These are phyloP conservation scores for Leuctra nigra DNA, from an alignment of 2,888 invertebrate genomes.

Conservation along the genomic window DNA sequence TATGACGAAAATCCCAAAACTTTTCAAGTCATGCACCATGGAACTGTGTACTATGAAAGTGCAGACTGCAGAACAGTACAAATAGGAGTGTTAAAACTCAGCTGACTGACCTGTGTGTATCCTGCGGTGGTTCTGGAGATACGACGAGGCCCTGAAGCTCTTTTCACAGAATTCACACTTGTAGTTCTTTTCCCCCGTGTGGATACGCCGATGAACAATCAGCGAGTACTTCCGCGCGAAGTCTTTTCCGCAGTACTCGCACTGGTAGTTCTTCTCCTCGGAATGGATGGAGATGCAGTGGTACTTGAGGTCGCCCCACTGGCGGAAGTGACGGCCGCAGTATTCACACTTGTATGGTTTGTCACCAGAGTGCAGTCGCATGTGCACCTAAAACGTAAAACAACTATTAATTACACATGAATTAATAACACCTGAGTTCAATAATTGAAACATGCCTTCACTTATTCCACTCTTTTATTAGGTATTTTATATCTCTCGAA, in stretches of 20 bases:
- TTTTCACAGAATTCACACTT: slow-evolving; percentile 79
- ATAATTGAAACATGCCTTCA: too few relatives aligned
- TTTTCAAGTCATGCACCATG: too few relatives aligned
- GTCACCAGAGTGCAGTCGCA: slow-evolving; percentile 74
- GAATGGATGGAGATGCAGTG: slow-evolving; percentile 79
- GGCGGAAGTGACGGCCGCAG: slow-evolving; percentile 73
- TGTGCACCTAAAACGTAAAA: slow-evolving; percentile 59
- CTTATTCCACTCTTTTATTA: too few relatives aligned
- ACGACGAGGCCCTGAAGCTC: slow-evolving; percentile 78
- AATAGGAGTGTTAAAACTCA: neutral
- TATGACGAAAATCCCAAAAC: too few relatives aligned
- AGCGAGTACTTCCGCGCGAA: slow-evolving; percentile 84
- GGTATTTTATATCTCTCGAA: too few relatives aligned
- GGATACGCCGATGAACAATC: slow-evolving; percentile 76
- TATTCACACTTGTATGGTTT: slow-evolving; percentile 76
- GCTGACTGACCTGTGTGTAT: slow-evolving; percentile 66
- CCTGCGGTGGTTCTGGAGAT: slow-evolving; percentile 73
- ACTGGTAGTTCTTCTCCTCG: slow-evolving; percentile 72
- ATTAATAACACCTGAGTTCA: too few relatives aligned
- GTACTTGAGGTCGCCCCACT: slow-evolving; percentile 85
- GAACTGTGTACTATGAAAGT: neutral
- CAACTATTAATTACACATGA: too few relatives aligned
- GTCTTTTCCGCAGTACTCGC: slow-evolving; percentile 83
- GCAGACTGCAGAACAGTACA: neutral
- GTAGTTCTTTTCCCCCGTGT: slow-evolving; percentile 82